Evolutionary conservation across 2,113 vertebrate species (phyloP).

Genomic region (Silurus glanis): DNA sequence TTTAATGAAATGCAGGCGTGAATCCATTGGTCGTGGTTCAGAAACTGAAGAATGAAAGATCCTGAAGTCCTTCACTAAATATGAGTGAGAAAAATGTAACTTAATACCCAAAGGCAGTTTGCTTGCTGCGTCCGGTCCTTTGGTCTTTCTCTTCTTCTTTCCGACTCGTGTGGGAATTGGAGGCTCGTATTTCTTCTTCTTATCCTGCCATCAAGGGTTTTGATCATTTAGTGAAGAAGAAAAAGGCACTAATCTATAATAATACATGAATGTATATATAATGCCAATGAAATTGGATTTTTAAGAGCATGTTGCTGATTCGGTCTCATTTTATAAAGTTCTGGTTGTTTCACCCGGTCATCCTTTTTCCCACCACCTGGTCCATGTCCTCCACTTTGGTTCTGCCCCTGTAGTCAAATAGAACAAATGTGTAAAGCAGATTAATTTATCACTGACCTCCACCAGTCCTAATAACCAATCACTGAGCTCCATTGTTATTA

Average conservation of each 20-base stretch:
- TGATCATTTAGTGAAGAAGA: background rate
- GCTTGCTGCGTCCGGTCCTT: constrained; percentile 96
- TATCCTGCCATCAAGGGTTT: constrained; percentile 75
- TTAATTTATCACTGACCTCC: too few species aligned
- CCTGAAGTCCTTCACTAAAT: background rate
- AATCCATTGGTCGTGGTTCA: too few species aligned
- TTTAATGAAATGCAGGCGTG: too few species aligned
- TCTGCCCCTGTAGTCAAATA: constrained; percentile 47
- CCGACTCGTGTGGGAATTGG: constrained; percentile 97
- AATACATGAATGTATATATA: too few species aligned
- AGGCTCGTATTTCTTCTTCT: constrained; percentile 99
- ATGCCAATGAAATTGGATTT: too few species aligned
- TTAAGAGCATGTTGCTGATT: too few species aligned
- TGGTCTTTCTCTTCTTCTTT: constrained; percentile 96
- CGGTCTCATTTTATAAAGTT: too few species aligned
- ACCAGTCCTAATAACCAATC: too few species aligned
- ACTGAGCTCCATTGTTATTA: too few species aligned
- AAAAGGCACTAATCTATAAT: background rate
- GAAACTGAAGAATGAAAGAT: background rate
- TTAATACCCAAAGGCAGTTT: constrained; percentile 89
- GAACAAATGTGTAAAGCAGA: background rate
- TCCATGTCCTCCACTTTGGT: constrained; percentile 53
- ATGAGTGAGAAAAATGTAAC: too few species aligned
- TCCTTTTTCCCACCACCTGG: constrained; percentile 55
- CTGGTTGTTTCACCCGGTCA: constrained; percentile 40